Base-by-base conservation (phyloP, 2,797 vertebrate species). In the Paramormyrops hopkinsi region DNA sequence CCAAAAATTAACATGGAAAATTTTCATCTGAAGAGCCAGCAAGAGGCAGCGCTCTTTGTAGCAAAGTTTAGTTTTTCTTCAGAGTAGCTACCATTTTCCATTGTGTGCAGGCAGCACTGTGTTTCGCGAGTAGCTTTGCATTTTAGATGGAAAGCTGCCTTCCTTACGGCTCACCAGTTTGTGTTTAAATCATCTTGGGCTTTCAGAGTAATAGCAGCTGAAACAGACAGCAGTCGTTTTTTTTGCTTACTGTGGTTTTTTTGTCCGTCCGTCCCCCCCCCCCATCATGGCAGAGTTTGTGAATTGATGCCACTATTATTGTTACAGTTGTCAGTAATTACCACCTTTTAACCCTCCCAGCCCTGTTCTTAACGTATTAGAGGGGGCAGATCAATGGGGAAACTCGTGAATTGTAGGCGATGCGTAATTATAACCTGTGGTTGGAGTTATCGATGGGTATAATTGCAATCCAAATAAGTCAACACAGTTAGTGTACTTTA, bases 401-500 rank as follows among this genome's bases (percentile, higher is more conserved):
- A 33, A 11, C 25, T 37, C 12, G 5, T 33, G 22, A 33, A 54
- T 25, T 53, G 51, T 86, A 12, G 17, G 44, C 29, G 29, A 51
- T 29, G 51, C 84, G 2, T 54, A 54, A 33, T 86, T 86, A 54
- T 53, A 86, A 86, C 84, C 51, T 86, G 84, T 56, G 82, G 48
- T 51, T 85, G 48, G 1, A 53, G 44, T 48, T 85, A 50, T 51
- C 51, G 48, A 25, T 51, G 22, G 7, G 44, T 85, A 48, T 85
- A 51, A 50, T 85, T 85, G 48, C 44, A 85, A 51, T 51, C 44
- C 82, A 85, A 51, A 51, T 85, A 51, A 85, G 82, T 85, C 82
- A 25, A 85, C 37, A 85, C 37, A 85, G 19, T 51, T 51, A 12
- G 48, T 44, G 48, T 85, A 14, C 48, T 84, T 44, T 50, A 85